phyloP scores from a whole-genome alignment of 2,113 vertebrate genomes.

The Probosciger aterrimus region DNA sequence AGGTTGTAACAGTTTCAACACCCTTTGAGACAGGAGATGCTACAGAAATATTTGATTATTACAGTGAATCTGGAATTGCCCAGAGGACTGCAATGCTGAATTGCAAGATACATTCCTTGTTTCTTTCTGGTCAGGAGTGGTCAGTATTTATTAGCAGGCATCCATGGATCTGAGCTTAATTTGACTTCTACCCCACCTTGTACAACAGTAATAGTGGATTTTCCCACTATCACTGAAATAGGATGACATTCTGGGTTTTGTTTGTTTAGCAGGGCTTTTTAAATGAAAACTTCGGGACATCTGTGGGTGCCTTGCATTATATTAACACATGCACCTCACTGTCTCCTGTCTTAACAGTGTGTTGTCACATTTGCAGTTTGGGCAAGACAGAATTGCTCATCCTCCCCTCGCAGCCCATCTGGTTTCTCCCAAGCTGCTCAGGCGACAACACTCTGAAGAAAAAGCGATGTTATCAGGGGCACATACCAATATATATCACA shows the following conservation, averaged over 20 bases:
- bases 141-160: neutral
- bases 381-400: conserved; percentile 62
- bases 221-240: neutral
- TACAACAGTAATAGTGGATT: neutral
- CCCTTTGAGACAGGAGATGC: neutral
- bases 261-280: conserved; percentile 52
- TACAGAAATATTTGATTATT: neutral
- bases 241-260: neutral
- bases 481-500: conserved; percentile 30
- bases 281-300: conserved; percentile 55
- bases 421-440: conserved; percentile 62
- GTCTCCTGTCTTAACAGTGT: conserved; percentile 66
- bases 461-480: conserved; percentile 39
- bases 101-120: neutral
- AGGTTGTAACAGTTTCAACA: neutral
- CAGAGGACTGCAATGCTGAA: neutral
- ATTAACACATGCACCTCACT: conserved; percentile 64
- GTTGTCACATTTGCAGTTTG: conserved; percentile 62
- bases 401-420: conserved; percentile 66
- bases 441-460: conserved; percentile 38
- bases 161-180: neutral
- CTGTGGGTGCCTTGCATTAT: conserved; percentile 47
- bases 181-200: neutral
- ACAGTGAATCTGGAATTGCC: neutral
- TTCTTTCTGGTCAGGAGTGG: neutral